Conservation (phyloP, 2,113 vertebrate species). For the Nothocercus julius region DNA sequence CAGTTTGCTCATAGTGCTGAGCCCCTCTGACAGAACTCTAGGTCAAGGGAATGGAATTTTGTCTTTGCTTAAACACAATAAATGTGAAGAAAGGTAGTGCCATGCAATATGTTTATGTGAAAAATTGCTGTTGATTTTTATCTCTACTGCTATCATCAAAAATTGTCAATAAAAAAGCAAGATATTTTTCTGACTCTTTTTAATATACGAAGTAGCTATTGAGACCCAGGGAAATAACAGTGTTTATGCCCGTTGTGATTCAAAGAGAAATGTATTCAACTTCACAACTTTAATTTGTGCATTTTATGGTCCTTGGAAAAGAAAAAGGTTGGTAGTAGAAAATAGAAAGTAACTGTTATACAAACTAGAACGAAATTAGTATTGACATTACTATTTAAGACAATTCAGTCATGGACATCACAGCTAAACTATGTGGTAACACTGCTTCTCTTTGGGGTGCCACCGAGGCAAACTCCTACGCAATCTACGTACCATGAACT, state of each 20-base stretch:
- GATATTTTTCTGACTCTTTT: neutral
- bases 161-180: neutral
- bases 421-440: neutral
- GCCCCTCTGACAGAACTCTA: neutral
- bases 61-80: neutral
- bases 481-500: fast-evolving
- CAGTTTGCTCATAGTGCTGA: neutral
- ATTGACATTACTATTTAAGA: neutral
- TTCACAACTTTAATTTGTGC: neutral
- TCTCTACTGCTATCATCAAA: neutral
- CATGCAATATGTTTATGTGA: neutral
- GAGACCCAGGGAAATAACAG: neutral
- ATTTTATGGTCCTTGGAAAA: neutral
- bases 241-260: neutral
- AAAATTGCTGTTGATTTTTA: neutral
- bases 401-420: neutral
- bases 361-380: neutral
- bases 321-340: neutral
- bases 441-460: neutral
- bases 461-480: neutral
- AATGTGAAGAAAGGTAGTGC: neutral
- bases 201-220: neutral
- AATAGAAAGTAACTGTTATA: neutral
- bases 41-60: neutral
- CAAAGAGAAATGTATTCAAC: neutral